phyloP scores from a whole-genome alignment of 2,797 vertebrate genomes.

The Salarias fasciatus region DNA sequence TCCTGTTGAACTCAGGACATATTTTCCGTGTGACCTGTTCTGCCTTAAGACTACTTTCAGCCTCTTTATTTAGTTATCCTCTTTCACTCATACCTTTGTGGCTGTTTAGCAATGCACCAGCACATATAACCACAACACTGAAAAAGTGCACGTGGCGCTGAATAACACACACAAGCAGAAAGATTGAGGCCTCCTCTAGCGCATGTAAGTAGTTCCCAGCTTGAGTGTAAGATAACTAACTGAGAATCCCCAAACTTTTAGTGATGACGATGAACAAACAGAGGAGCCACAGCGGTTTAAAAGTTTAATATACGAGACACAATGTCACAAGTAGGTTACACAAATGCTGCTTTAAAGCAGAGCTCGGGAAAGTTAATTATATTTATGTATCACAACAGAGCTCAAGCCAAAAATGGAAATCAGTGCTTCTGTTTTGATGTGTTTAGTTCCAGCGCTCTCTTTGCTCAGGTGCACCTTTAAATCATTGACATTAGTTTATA shows the following conservation, averaged over 20 bases:
- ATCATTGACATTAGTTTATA: slow-evolving; percentile 4
- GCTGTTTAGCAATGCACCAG: slow-evolving; percentile 9
- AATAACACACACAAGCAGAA: not conserved
- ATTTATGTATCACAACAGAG: not conserved
- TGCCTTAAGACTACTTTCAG: not conserved
- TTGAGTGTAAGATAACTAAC: slow-evolving; percentile 25
- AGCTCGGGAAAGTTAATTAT: not conserved
- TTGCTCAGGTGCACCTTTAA: slow-evolving; percentile 5
- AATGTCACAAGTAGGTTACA: not conserved
- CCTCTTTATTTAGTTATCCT: slow-evolving; percentile 1
- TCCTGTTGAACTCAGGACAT: slow-evolving; percentile 4
- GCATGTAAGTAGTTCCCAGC: slow-evolving; percentile 19
- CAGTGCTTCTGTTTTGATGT: slow-evolving; percentile 17
- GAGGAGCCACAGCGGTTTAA: not conserved
- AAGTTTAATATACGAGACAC: not conserved
- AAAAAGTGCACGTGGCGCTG: not conserved
- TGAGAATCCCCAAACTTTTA: slow-evolving; percentile 12
- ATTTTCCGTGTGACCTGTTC: slow-evolving; percentile 21
- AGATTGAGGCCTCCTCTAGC: slow-evolving; percentile 9
- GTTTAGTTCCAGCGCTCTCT: slow-evolving; percentile 7
- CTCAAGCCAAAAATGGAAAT: slow-evolving; percentile 16
- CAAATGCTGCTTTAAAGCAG: not conserved
- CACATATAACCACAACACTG: not conserved
- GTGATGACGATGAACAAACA: not conserved
- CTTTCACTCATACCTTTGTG: not conserved